phyloP scores from a whole-genome alignment of 35 echinoderm and acorn worm genomes.

The Hemicentrotus pulcherrimus region DNA sequence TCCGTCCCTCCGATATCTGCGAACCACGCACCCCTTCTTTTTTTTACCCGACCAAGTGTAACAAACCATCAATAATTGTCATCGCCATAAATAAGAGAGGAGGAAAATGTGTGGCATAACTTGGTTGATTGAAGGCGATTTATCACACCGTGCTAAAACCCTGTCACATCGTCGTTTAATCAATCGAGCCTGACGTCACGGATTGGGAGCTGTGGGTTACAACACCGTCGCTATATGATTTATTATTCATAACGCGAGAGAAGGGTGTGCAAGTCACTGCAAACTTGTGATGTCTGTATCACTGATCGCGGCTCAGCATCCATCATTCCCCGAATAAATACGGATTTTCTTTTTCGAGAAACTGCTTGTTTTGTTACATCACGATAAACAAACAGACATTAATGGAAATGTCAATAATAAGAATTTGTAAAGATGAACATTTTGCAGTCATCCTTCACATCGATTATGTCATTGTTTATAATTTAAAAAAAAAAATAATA shows the following conservation, averaged over 20 bases:
- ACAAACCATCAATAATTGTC: constrained; percentile 34
- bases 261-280: constrained; percentile 2
- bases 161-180: constrained; percentile 34
- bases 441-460: too few species aligned
- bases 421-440: too few species aligned
- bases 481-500: too few species aligned
- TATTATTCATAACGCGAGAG: constrained; percentile 9
- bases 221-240: background rate
- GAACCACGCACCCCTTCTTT: background rate
- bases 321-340: background rate
- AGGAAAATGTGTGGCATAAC: constrained; percentile 30
- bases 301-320: background rate
- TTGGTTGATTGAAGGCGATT: constrained; percentile 35
- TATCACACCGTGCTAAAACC: constrained; percentile 26
- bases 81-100: constrained; percentile 36
- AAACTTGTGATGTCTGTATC: constrained; percentile 33
- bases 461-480: too few species aligned
- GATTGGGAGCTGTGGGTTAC: background rate
- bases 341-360: background rate
- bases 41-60: background rate
- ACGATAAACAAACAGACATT: too few species aligned
- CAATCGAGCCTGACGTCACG: constrained; percentile 32
- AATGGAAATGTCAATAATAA: too few species aligned
- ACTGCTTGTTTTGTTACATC: too few species aligned
- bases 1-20: background rate